These are phyloP conservation scores for Vipera ursinii DNA, from an alignment of 2,797 vertebrate species.

Conservation along the genomic window DNA sequence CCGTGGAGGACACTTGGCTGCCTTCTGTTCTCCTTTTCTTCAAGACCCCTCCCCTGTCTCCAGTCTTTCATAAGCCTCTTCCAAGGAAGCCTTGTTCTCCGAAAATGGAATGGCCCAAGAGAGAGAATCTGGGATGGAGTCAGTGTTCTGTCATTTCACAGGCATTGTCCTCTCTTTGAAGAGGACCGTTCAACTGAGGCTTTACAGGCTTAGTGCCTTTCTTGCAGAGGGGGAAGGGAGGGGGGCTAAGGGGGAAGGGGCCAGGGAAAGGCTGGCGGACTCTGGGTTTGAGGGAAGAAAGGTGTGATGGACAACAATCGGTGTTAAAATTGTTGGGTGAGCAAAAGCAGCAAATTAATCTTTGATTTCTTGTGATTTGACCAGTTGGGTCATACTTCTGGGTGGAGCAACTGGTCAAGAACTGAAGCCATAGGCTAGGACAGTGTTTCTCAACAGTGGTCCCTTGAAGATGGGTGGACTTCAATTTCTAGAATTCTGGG, in stretches of 20 bases:
- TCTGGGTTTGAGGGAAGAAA: rapidly evolving
- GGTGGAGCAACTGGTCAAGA: not conserved
- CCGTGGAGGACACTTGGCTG: not conserved
- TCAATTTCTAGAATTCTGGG: not conserved
- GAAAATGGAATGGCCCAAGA: not conserved
- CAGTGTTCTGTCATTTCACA: not conserved
- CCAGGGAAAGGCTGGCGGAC: too few species aligned
- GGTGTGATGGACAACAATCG: not conserved
- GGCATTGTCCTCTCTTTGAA: not conserved
- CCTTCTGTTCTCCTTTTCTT: not conserved
- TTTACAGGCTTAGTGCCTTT: not conserved
- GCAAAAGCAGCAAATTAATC: not conserved
- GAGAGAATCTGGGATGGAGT: not conserved
- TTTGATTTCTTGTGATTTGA: not conserved
- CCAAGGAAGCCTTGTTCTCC: not conserved
- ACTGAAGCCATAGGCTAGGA: not conserved
- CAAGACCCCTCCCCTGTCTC: not conserved
- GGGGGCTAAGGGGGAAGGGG: not conserved
- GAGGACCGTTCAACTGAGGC: too few species aligned
- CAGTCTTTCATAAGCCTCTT: not conserved
- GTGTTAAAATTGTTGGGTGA: not conserved
- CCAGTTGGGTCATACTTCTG: not conserved
- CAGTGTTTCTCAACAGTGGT: not conserved
- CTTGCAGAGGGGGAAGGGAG: not conserved
- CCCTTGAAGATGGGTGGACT: not conserved